Evolutionary conservation across 2,888 invertebrate genomes (phyloP).

Genomic region (Lamellibrachia columna): DNA sequence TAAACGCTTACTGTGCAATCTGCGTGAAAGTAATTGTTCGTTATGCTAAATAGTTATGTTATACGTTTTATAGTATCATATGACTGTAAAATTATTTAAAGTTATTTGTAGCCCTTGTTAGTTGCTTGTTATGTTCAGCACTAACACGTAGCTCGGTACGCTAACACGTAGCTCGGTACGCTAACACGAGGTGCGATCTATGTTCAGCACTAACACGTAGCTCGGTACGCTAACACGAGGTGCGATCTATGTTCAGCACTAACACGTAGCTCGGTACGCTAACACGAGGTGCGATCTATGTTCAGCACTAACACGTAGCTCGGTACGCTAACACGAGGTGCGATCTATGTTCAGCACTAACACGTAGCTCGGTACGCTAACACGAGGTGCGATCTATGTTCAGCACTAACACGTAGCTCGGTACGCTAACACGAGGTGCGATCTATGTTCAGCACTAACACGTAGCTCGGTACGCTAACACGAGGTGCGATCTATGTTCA

Average conservation of each 20-base stretch:
- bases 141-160: slow-evolving; percentile 31
- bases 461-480: slow-evolving; percentile 24
- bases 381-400: neutral
- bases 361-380: slow-evolving; percentile 27
- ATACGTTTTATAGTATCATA: too few relatives aligned
- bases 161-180: neutral
- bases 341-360: slow-evolving; percentile 25
- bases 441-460: slow-evolving; percentile 27
- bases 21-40: too few relatives aligned
- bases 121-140: neutral
- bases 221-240: too few relatives aligned
- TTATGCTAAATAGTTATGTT: too few relatives aligned
- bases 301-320: slow-evolving; percentile 30
- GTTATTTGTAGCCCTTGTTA: too few relatives aligned
- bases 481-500: too few relatives aligned
- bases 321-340: slow-evolving; percentile 5
- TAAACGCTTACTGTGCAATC: too few relatives aligned
- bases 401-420: slow-evolving; percentile 31
- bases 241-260: slow-evolving; percentile 20
- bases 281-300: neutral
- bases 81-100: too few relatives aligned
- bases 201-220: neutral
- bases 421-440: neutral
- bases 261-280: slow-evolving; percentile 29
- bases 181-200: too few relatives aligned